phyloP scores from a whole-genome alignment of 2,888 invertebrate genomes.

The Noctua janthe region DNA sequence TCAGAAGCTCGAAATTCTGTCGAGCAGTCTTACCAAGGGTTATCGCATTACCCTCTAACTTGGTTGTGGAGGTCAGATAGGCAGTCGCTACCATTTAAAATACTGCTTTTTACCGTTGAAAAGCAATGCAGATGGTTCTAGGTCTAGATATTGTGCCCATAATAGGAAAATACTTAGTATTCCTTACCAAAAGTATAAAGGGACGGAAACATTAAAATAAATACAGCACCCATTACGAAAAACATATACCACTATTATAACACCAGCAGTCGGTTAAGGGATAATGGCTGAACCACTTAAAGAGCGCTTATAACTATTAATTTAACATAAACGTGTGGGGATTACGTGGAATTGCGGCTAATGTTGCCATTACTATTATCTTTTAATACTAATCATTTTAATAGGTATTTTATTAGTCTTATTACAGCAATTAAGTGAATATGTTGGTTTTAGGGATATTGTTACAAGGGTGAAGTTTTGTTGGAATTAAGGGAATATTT shows the following conservation, averaged over 20 bases:
- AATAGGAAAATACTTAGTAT: background rate
- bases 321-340: conserved; percentile 56
- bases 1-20: background rate
- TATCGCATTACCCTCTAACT: background rate
- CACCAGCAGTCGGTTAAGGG: conserved; percentile 44
- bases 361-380: conserved; percentile 76
- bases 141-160: no score
- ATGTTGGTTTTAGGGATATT: conserved; percentile 51
- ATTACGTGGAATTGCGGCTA: conserved; percentile 63
- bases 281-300: conserved; percentile 47
- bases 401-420: conserved; percentile 66
- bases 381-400: conserved; percentile 73
- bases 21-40: background rate
- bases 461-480: conserved; percentile 31
- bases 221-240: conserved; percentile 24
- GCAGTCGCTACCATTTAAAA: background rate
- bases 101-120: no score
- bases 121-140: no score
- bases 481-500: conserved; percentile 17
- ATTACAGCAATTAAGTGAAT: conserved; percentile 59
- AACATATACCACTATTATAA: conserved; percentile 49
- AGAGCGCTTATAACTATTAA: conserved; percentile 61
- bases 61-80: background rate
- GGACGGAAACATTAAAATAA: conserved; percentile 11
- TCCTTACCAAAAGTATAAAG: conserved; percentile 11